These are phyloP conservation scores for Heliconius hermathena DNA, from an alignment of 1,140 invertebrate genomes.

Conservation along the genomic window DNA sequence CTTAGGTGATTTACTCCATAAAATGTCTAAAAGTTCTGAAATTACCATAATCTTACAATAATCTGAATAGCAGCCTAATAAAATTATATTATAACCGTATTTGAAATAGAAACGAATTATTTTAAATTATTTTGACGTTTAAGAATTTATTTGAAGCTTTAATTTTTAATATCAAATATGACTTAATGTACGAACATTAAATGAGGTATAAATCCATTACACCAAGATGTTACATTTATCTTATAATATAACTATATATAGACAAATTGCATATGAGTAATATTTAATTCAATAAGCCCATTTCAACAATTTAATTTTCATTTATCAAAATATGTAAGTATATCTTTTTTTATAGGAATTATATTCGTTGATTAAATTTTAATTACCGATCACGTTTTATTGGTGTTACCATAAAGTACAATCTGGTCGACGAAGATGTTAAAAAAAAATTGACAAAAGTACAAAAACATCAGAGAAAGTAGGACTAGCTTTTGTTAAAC, in stretches of 20 bases:
- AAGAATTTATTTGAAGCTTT: slow-evolving; percentile 45
- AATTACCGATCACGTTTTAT: slow-evolving; percentile 34
- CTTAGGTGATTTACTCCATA: slow-evolving; percentile 59
- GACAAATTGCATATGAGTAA: slow-evolving; percentile 60
- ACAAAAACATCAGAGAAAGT: not conserved
- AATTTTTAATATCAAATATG: slow-evolving; percentile 39
- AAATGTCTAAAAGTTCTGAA: slow-evolving; percentile 56
- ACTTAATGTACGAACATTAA: slow-evolving; percentile 44
- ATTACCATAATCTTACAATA: slow-evolving; percentile 58
- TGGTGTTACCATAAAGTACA: slow-evolving; percentile 17
- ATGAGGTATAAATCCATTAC: slow-evolving; percentile 65
- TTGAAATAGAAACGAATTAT: slow-evolving; percentile 34
- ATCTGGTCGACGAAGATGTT: not conserved
- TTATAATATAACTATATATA: slow-evolving; percentile 54
- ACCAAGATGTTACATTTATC: slow-evolving; percentile 56
- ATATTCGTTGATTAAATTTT: slow-evolving; percentile 63
- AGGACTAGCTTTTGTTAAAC: slow-evolving; percentile 10
- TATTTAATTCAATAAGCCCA: slow-evolving; percentile 62
- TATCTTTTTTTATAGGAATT: slow-evolving; percentile 65
- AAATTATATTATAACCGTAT: slow-evolving; percentile 42
- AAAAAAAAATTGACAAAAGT: not conserved
- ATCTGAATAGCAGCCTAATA: slow-evolving; percentile 51
- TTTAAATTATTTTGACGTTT: slow-evolving; percentile 25
- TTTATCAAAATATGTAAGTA: slow-evolving; percentile 70
- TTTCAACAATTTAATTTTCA: slow-evolving; percentile 61